phyloP scores from a whole-genome alignment of 2,113 vertebrate species.

The Cephalopholis sonnerati region DNA sequence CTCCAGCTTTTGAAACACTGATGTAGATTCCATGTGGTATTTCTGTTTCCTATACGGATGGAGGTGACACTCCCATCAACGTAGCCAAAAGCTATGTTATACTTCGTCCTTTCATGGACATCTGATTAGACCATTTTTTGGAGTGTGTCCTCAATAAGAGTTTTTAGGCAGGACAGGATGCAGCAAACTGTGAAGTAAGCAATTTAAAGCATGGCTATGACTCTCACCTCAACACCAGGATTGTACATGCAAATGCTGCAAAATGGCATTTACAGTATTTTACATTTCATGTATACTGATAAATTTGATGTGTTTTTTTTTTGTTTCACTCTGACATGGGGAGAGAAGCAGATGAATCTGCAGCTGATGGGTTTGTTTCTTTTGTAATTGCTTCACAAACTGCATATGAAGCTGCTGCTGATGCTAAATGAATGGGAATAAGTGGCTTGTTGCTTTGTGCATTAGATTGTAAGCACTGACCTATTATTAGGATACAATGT shows the following conservation, averaged over 20 bases:
- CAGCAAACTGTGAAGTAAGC: conserved; percentile 13
- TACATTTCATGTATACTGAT: not conserved
- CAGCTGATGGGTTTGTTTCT: not conserved
- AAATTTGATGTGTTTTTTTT: not conserved
- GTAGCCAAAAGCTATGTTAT: not conserved
- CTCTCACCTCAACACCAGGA: not conserved
- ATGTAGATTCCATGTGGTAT: not conserved
- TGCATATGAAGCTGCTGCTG: conserved; percentile 12
- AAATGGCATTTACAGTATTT: not conserved
- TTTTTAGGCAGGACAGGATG: conserved; percentile 7
- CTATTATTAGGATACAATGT: conserved; percentile 78
- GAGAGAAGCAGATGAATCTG: not conserved
- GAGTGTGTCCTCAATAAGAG: not conserved
- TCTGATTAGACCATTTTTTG: conserved; percentile 9
- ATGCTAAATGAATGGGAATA: conserved; percentile 50
- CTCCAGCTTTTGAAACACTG: not conserved
- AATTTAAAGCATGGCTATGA: not conserved
- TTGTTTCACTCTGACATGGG: not conserved
- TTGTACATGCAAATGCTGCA: not conserved
- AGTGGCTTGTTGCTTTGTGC: conserved; percentile 38
- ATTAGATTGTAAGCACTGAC: conserved; percentile 60
- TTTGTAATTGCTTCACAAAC: conserved; percentile 19
- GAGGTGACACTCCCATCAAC: not conserved
- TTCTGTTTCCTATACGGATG: not conserved
- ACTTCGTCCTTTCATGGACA: not conserved